Base-by-base conservation (phyloP, 2,888 invertebrate species). In the Molanna angustata region DNA sequence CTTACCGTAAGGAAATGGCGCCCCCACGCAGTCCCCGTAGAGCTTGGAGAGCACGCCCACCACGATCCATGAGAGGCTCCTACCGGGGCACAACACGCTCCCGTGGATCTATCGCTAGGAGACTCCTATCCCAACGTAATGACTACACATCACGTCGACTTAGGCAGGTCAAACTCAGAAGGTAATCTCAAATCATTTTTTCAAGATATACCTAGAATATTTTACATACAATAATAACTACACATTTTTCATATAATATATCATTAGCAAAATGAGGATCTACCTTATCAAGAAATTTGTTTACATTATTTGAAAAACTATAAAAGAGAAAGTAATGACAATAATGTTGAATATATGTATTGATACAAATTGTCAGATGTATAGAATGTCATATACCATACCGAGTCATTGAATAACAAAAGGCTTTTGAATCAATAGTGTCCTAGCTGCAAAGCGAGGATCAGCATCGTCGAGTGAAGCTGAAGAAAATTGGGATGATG, bases 31-130 rank as follows among this genome's bases (percentile, higher is more conserved):
- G 72, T 62, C 68, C 68, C 63, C 62, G 65, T 61, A 74, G 69
- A 55, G 65, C 68, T 56, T 54, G 66, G 56, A 65, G 68, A 54
- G 58, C 76, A 56, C 70, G 79, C 66, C 78, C 65, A 71, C 78
- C 80, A 68, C 78, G 80, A 66, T 70, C 80, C 61, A 69, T 79
- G 61, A 71, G 79, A 62, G 78, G 76, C 60, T 61, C 71, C 52
- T 79, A 70, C 71, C 77, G 81, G 62, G 80, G 80, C 66, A 72
- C 74, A 49, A 71, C 78, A 61, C 75, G 80, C 66, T 75, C 78
- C 62, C 75, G 81, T 62, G 72, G 76, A 63, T 56, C 64, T 67
- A 58, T 59, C 68, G 16, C 20, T 16, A 35, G 76, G 62, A 70
- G 74, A 60, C 19, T 51, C 19, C 73, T 70, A 66, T 64, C 67